phyloP scores from a whole-genome alignment of 2,797 vertebrate species.

The Enteromius treurensis region DNA sequence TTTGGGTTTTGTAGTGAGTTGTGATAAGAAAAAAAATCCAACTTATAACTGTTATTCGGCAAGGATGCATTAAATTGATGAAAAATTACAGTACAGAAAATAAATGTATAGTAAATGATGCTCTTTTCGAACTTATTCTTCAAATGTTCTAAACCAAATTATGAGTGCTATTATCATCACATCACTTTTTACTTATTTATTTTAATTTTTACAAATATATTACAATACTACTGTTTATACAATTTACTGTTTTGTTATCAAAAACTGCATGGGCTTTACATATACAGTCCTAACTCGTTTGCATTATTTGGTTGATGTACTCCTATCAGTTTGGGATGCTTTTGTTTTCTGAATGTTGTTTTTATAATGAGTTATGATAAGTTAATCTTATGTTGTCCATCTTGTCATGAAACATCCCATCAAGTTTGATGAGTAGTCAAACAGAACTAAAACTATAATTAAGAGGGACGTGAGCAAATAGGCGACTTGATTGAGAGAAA shows the following conservation, averaged over 20 bases:
- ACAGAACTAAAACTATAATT: slow-evolving; percentile 18
- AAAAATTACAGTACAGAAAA: neutral
- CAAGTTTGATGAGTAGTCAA: slow-evolving; percentile 1
- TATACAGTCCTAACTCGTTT: neutral
- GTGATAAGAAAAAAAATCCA: neutral
- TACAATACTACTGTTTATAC: neutral
- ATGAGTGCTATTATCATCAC: too few relatives aligned
- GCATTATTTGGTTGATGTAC: neutral
- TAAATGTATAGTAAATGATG: neutral
- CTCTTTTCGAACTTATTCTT: neutral
- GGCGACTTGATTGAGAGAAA: neutral
- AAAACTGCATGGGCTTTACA: neutral
- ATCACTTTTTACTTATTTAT: too few relatives aligned
- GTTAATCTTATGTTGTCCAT: neutral
- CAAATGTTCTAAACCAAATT: neutral
- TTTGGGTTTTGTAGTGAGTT: neutral
- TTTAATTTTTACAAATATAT: too few relatives aligned
- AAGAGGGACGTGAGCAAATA: neutral
- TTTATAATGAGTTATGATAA: neutral
- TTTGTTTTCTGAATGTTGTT: slow-evolving; percentile 5
- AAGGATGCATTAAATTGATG: neutral
- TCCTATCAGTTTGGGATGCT: neutral
- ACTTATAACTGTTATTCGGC: neutral
- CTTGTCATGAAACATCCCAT: slow-evolving; percentile 16
- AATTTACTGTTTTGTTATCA: neutral